These are phyloP conservation scores for Limnephilus marmoratus DNA, from an alignment of 2,888 invertebrate genomes.

Conservation along the genomic window DNA sequence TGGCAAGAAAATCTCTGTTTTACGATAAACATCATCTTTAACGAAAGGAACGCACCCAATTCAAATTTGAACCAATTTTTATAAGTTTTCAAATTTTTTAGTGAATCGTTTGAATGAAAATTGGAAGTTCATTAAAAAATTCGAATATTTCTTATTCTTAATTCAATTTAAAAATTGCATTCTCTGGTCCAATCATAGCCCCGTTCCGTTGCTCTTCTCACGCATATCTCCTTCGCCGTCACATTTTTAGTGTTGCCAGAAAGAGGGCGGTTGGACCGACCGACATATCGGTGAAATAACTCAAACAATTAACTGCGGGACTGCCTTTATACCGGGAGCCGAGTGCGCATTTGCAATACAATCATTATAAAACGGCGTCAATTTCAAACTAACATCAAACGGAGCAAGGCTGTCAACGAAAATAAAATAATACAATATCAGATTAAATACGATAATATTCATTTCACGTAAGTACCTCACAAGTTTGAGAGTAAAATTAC, in stretches of 20 bases:
- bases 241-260: slow-evolving; percentile 27
- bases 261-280: slow-evolving; percentile 12
- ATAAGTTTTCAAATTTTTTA: neutral
- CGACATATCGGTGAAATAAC: slow-evolving; percentile 46
- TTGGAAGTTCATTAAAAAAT: neutral
- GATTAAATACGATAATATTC: too few relatives aligned
- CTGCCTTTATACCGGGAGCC: slow-evolving; percentile 23
- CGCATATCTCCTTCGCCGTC: slow-evolving; percentile 35
- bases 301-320: slow-evolving; percentile 50
- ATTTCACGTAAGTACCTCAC: too few relatives aligned
- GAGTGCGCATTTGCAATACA: slow-evolving; percentile 23
- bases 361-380: slow-evolving; percentile 45
- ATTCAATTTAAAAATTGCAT: neutral
- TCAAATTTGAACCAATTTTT: neutral
- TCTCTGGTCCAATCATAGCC: slow-evolving; percentile 16
- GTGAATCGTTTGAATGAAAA: neutral
- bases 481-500: too few relatives aligned
- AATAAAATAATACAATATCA: too few relatives aligned
- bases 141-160: neutral
- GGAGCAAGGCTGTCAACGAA: neutral
- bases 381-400: slow-evolving; percentile 24
- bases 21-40: too few relatives aligned
- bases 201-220: slow-evolving; percentile 8
- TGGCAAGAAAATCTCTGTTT: too few relatives aligned
- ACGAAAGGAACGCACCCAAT: too few relatives aligned